phyloP scores from a whole-genome alignment of 2,113 vertebrate species.

The Felis chaus region DNA sequence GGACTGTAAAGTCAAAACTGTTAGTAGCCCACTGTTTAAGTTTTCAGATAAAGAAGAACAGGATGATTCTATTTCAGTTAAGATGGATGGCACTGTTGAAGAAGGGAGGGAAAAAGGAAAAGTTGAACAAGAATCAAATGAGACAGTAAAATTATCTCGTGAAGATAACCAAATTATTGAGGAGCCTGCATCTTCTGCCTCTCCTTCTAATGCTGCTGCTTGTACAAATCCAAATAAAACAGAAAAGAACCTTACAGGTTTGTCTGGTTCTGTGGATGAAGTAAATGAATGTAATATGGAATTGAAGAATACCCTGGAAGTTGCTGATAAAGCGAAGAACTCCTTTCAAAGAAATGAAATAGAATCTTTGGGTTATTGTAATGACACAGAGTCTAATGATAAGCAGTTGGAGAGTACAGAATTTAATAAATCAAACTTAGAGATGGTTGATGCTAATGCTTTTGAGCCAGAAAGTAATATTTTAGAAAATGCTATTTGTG shows the following conservation, averaged over 20 bases:
- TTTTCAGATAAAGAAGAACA: slow-evolving; percentile 74
- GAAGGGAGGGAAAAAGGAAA: slow-evolving; percentile 67
- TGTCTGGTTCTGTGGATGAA: slow-evolving; percentile 64
- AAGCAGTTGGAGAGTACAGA: slow-evolving; percentile 63
- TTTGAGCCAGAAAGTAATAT: slow-evolving; percentile 71
- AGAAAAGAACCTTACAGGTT: slow-evolving; percentile 80
- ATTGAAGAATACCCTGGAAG: slow-evolving; percentile 57
- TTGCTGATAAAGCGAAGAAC: slow-evolving; percentile 58
- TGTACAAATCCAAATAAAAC: slow-evolving; percentile 87
- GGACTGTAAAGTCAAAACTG: slow-evolving; percentile 61
- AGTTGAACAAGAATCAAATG: slow-evolving; percentile 74
- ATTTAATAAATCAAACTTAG: slow-evolving; percentile 71
- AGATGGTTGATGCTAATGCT: slow-evolving; percentile 67
- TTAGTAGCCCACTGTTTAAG: slow-evolving; percentile 60
- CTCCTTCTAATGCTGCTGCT: slow-evolving; percentile 75
- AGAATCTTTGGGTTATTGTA: slow-evolving; percentile 64
- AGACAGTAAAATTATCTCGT: slow-evolving; percentile 63
- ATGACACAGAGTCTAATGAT: slow-evolving; percentile 55
- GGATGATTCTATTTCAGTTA: slow-evolving; percentile 59
- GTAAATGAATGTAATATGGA: slow-evolving; percentile 61
- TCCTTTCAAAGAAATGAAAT: slow-evolving; percentile 67
- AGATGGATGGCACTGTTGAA: slow-evolving; percentile 56
- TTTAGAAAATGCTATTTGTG: slow-evolving; percentile 73
- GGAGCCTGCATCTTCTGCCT: slow-evolving; percentile 69
- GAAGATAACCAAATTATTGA: slow-evolving; percentile 61